phyloP scores from a whole-genome alignment of 2,113 vertebrate species.

The Alethe castanea region DNA sequence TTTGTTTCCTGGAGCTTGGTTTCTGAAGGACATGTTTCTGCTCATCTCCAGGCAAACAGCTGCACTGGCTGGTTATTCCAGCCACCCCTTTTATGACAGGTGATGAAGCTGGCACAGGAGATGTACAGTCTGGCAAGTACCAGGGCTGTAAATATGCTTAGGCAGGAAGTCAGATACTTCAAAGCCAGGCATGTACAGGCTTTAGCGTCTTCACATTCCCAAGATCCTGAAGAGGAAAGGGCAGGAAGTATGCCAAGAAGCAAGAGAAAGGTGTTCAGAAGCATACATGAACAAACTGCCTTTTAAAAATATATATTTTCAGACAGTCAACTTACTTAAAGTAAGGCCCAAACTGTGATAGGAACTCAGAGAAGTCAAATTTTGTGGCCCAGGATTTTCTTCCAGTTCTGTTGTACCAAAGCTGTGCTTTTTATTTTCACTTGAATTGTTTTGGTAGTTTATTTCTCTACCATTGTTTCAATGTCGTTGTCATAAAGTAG shows the following conservation, averaged over 20 bases:
- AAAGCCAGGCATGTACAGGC: slow-evolving; percentile 15
- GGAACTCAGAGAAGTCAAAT: neutral
- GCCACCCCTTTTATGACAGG: neutral
- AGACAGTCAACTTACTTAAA: neutral
- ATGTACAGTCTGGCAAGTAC: slow-evolving; percentile 25
- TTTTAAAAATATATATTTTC: neutral
- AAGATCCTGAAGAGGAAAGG: neutral
- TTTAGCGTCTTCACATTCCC: neutral
- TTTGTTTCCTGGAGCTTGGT: neutral
- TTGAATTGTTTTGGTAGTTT: neutral
- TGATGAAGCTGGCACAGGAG: neutral
- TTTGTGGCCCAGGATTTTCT: neutral
- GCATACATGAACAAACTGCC: neutral
- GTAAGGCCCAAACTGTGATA: neutral
- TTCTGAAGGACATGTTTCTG: slow-evolving; percentile 8
- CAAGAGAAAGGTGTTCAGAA: neutral
- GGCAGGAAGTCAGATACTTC: slow-evolving; percentile 35
- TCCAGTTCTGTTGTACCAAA: neutral
- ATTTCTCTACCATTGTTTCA: neutral
- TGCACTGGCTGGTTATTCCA: slow-evolving; percentile 20
- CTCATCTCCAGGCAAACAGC: neutral
- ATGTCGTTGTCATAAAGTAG: neutral
- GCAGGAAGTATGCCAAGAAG: neutral
- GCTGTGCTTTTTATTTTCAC: neutral
- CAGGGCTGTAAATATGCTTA: neutral